A percentile compares a stretch with the other conserved stretches of the same genome.
phyloP scores from a whole-genome alignment of 2,797 vertebrate genomes.

The Naso thynnoides region DNA sequence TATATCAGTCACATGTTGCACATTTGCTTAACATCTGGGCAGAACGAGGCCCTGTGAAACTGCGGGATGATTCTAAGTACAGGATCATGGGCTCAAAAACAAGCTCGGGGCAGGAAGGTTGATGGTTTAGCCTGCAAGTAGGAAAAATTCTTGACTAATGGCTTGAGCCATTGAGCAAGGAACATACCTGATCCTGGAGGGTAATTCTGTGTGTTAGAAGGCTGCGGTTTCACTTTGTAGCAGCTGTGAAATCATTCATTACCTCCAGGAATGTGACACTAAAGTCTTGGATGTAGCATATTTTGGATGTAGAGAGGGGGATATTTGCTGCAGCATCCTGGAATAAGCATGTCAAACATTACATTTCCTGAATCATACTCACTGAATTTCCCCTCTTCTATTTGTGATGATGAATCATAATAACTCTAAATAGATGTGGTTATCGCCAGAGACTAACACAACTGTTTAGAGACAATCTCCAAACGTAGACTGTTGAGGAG shows the following conservation, averaged over 20 bases:
- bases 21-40: slow-evolving; percentile 63
- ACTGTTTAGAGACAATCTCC: slow-evolving; percentile 77
- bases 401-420: slow-evolving; percentile 67
- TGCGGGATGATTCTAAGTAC: slow-evolving; percentile 62
- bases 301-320: slow-evolving; percentile 25
- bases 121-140: slow-evolving; percentile 36
- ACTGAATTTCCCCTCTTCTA: slow-evolving; percentile 38
- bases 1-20: slow-evolving; percentile 51
- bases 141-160: slow-evolving; percentile 44
- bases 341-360: slow-evolving; percentile 53
- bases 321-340: slow-evolving; percentile 13
- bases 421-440: slow-evolving; percentile 65
- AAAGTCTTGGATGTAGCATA: background rate
- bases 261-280: slow-evolving; percentile 24
- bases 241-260: slow-evolving; percentile 40
- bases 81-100: slow-evolving; percentile 46
- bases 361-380: slow-evolving; percentile 37
- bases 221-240: slow-evolving; percentile 24
- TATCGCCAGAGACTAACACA: slow-evolving; percentile 68
- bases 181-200: slow-evolving; percentile 35
- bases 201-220: slow-evolving; percentile 3
- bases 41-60: slow-evolving; percentile 61
- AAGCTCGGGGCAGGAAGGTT: slow-evolving; percentile 49
- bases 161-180: slow-evolving; percentile 38
- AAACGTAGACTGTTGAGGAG: slow-evolving; percentile 62